Conservation (phyloP, 2,113 vertebrate species). For the Aplodontia rufa region DNA sequence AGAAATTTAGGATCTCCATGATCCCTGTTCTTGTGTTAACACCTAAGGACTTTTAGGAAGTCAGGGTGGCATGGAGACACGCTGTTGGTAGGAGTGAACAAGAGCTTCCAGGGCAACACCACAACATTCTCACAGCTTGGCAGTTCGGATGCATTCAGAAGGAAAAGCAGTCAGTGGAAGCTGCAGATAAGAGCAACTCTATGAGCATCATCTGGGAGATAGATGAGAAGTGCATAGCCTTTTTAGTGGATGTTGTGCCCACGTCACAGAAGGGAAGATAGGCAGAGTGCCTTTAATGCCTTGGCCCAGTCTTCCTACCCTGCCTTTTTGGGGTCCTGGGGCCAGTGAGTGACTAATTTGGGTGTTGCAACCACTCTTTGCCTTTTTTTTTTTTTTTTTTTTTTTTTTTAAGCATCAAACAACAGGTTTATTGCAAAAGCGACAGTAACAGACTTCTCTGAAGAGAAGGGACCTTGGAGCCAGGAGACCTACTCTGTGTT, state of each 20-base stretch:
- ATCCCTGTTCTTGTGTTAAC: background rate
- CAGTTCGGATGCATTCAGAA: background rate
- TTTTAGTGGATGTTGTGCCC: too few species aligned
- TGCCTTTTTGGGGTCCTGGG: too few species aligned
- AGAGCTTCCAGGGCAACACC: too few species aligned
- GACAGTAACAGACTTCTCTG: too few species aligned
- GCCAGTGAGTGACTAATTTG: background rate
- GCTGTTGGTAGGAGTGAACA: too few species aligned
- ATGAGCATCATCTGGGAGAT: background rate
- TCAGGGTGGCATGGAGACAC: too few species aligned
- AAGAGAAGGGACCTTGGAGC: too few species aligned
- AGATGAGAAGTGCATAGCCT: background rate
- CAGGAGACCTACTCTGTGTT: too few species aligned
- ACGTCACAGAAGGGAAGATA: background rate
- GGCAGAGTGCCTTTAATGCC: background rate
- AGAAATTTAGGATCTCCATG: rapidly evolving
- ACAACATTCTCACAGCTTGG: background rate
- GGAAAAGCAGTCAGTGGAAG: background rate
- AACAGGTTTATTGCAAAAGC: too few species aligned
- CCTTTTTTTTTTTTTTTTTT: too few species aligned
- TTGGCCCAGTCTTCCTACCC: background rate
- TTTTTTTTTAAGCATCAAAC: too few species aligned
- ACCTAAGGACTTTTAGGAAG: background rate
- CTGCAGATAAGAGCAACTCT: background rate
- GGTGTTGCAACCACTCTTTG: background rate